These are phyloP conservation scores for Bhutanitis thaidina DNA, from an alignment of 2,888 invertebrate species.

Conservation along the genomic window DNA sequence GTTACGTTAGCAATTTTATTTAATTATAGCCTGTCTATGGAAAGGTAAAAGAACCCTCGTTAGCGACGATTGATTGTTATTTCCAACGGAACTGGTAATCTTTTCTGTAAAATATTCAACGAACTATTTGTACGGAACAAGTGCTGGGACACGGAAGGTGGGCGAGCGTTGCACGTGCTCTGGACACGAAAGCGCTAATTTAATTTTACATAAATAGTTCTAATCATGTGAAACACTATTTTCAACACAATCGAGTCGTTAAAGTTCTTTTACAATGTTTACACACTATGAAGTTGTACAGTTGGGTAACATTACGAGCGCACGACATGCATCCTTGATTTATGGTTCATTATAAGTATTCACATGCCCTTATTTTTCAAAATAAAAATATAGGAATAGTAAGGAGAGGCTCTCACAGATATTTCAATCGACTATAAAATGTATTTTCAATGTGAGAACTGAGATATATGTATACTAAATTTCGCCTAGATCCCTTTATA, in stretches of 20 bases:
- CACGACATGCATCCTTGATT: constrained; percentile 29
- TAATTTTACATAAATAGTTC: constrained; percentile 28
- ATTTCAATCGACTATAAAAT: no score
- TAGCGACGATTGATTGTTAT: constrained; percentile 36
- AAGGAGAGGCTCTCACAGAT: no score
- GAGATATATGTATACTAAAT: no score
- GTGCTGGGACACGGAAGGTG: constrained; percentile 28
- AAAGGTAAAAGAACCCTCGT: constrained; percentile 22
- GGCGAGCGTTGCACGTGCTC: constrained; percentile 35
- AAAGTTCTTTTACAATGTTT: constrained; percentile 41
- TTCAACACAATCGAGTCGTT: constrained; percentile 52
- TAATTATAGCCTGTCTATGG: constrained; percentile 22
- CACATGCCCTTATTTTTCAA: no score
- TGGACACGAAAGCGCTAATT: constrained; percentile 44
- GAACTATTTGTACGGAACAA: constrained; percentile 49
- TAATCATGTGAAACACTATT: constrained; percentile 30
- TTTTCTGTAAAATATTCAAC: constrained; percentile 32
- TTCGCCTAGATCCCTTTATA: no score
- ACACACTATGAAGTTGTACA: constrained; percentile 25
- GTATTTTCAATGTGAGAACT: no score
- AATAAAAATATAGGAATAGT: no score
- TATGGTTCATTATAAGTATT: constrained; percentile 16
- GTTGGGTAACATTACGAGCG: constrained; percentile 33
- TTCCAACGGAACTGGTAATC: constrained; percentile 36
- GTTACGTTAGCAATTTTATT: constrained; percentile 22